Conservation (phyloP, 30 jellyfish, hydroid and myxozoan species). For the Turritopsis rubra region DNA sequence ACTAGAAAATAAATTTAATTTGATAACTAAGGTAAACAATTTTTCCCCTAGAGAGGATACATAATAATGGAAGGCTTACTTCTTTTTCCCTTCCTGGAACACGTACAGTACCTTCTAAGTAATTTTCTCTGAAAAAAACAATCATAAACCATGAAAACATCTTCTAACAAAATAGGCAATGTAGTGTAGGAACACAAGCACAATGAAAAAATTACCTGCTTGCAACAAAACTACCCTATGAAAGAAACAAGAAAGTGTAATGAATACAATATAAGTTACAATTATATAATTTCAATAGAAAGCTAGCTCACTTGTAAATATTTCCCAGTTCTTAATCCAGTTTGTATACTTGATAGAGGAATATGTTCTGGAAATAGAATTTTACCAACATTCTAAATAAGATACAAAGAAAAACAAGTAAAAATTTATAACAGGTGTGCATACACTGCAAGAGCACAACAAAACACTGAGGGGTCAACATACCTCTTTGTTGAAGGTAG, state of each 20-base stretch:
- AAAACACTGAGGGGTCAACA: not conserved
- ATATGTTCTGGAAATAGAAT: constrained; percentile 79
- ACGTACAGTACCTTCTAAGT: constrained; percentile 78
- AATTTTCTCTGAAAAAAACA: constrained; percentile 68
- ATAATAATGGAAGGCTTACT: constrained; percentile 32
- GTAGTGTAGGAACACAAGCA: not conserved
- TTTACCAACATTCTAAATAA: constrained; percentile 48
- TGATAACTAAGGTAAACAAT: not conserved
- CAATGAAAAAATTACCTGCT: constrained; percentile 48
- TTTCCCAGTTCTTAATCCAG: constrained; percentile 67
- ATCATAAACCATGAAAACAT: not conserved
- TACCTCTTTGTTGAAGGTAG: constrained; percentile 2
- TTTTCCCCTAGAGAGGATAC: too few relatives aligned
- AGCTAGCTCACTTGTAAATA: constrained; percentile 54
- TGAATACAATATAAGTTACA: not conserved
- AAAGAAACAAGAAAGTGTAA: constrained; percentile 9
- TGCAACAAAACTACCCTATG: constrained; percentile 74
- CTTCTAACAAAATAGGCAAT: not conserved
- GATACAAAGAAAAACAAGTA: not conserved
- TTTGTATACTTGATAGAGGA: constrained; percentile 74
- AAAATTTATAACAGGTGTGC: too few relatives aligned
- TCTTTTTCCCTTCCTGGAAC: constrained; percentile 64
- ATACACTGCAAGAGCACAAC: not conserved
- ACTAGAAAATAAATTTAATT: not conserved
- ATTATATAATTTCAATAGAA: not conserved